Percentiles rank a stretch among this genome's conserved stretches.
These are phyloP conservation scores for Amyelois transitella DNA, from an alignment of 1,140 invertebrate genomes.

Conservation along the genomic window DNA sequence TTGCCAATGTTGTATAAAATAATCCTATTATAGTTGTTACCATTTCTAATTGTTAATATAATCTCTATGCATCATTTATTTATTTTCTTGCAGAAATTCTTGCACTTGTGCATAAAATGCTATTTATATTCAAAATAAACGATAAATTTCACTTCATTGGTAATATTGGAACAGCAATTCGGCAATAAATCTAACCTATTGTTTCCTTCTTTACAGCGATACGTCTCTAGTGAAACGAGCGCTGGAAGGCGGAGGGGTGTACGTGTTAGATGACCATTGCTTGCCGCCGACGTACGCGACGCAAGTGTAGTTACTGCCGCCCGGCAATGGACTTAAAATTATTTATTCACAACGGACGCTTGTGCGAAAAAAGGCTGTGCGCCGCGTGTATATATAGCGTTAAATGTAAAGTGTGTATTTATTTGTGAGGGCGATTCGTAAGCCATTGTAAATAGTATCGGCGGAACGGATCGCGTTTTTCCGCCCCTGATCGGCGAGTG, in stretches of 20 bases:
- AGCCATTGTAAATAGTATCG: conserved; percentile 65
- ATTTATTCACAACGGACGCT: conserved; percentile 69
- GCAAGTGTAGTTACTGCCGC: conserved; percentile 67
- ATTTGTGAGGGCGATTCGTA: conserved; percentile 58
- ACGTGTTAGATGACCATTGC: conserved; percentile 72
- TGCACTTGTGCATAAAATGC: neutral
- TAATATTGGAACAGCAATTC: neutral
- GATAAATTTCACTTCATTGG: neutral
- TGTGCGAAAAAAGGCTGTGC: conserved; percentile 66
- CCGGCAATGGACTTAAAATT: conserved; percentile 46
- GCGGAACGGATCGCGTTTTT: conserved; percentile 50
- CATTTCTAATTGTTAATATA: too few species aligned
- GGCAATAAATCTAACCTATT: conserved; percentile 14
- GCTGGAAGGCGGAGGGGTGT: conserved; percentile 70
- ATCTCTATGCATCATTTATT: neutral
- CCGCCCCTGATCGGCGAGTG: conserved; percentile 56
- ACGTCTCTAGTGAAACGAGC: conserved; percentile 72
- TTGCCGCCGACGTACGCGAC: conserved; percentile 73
- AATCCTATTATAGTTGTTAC: neutral
- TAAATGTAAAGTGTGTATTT: conserved; percentile 73
- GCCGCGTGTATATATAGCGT: conserved; percentile 72
- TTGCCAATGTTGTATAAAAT: neutral
- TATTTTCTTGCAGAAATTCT: neutral
- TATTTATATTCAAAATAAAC: neutral
- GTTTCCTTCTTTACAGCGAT: conserved; percentile 58